These are phyloP conservation scores for Plagodis dolabraria DNA, from an alignment of 2,888 invertebrate genomes.

Conservation along the genomic window DNA sequence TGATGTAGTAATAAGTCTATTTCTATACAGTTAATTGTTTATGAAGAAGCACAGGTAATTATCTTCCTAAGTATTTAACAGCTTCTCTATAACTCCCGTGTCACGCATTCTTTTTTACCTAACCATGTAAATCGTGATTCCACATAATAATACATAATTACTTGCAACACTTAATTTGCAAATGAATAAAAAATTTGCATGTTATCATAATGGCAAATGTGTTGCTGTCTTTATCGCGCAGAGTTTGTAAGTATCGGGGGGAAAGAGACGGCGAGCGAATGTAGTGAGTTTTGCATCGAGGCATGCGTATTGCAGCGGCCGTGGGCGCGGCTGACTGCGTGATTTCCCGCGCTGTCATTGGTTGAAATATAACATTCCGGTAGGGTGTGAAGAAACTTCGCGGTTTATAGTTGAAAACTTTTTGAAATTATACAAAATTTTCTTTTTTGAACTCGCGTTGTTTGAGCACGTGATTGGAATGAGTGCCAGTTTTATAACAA, in stretches of 20 bases:
- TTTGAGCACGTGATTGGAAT: constrained; percentile 56
- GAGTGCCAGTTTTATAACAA: constrained; percentile 22
- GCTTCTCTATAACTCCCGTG: constrained; percentile 44
- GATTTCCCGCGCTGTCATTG: constrained; percentile 63
- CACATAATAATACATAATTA: constrained; percentile 77
- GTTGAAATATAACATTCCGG: constrained; percentile 57
- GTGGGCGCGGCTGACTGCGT: constrained; percentile 75
- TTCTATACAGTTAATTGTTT: constrained; percentile 12
- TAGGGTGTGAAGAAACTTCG: constrained; percentile 75
- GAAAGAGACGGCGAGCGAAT: constrained; percentile 59
- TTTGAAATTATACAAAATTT: constrained; percentile 60
- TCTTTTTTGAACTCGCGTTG: constrained; percentile 48
- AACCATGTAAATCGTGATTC: constrained; percentile 54
- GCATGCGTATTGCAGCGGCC: constrained; percentile 79
- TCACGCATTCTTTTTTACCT: constrained; percentile 54
- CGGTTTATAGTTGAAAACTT: constrained; percentile 72
- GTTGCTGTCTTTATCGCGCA: constrained; percentile 56
- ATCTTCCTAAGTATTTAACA: constrained; percentile 39
- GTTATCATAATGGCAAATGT: constrained; percentile 66
- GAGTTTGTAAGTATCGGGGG: constrained; percentile 40
- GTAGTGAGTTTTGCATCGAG: constrained; percentile 62
- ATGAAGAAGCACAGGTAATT: constrained; percentile 13
- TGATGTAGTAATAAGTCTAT: not conserved
- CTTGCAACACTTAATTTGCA: constrained; percentile 77
- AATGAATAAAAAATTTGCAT: constrained; percentile 81